Evolutionary conservation across 2,113 vertebrate species (phyloP), one percentile per base, ranked within the genome.

Genomic region (Calyptommatus sinebrachiatus): DNA sequence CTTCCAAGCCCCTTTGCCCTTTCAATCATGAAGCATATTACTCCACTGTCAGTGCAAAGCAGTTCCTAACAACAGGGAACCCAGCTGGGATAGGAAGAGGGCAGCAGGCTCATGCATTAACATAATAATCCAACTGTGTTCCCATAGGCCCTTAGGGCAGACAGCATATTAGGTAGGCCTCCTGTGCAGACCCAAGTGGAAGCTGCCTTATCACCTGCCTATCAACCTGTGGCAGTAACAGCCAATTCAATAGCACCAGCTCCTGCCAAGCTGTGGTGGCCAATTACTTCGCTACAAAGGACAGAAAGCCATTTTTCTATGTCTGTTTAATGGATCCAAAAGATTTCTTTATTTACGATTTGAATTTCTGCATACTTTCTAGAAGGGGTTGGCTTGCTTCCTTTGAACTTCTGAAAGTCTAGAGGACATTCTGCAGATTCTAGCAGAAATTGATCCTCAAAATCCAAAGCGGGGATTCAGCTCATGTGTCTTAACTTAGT

Each of bases 11-110:
- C 97, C 97, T 97, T 97, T 98, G 97, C 96, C 97, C 98, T 98
- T 97, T 99, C 98, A 98, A 98, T 99, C 97, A 97, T 86, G 94
- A 95, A 97, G 97, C 96, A 97, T 99, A 99, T 99, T 98, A 99
- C 97, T 97, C 94, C 96, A 96, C 97, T 97, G 98, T 98, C 97
- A 98, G 96, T 96, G 97, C 96, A 97, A 97, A 98, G 98, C 97
- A 96, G 97, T 96, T 96, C 95, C 95, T 97, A 97, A 97, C 97
- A 95, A 97, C 97, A 89, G 97, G 95, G 95, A 97, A 95, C 97
- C 96, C 97, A 98, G 97, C 97, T 99, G 98, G 97, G 97, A 98
- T 94, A 94, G 96, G 95, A 94, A 94, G 97, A 97, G 97, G 97
- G 97, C 97, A 98, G 97, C 96, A 94, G 97, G 97, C 97, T 96